A percentile compares a stretch with the other conserved stretches of the same genome.
Conservation (phyloP, 1,140 invertebrate genomes). For the Neodiprion pinetum region DNA sequence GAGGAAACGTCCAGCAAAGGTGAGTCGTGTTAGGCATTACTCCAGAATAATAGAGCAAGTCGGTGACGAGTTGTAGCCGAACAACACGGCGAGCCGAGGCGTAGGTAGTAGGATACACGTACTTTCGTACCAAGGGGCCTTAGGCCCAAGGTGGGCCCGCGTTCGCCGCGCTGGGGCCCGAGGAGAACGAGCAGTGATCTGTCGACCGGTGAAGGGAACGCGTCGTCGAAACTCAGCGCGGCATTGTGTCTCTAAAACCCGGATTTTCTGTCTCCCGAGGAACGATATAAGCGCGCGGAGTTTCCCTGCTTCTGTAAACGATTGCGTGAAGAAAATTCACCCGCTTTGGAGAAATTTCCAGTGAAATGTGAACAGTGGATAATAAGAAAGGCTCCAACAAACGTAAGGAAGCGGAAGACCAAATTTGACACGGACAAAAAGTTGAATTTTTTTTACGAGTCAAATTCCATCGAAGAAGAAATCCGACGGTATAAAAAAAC, state of each 20-base stretch:
- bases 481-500: too few species aligned
- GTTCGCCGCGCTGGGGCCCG: not conserved
- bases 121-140: conserved; percentile 27
- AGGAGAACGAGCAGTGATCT: conserved; percentile 43
- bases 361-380: too few species aligned
- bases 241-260: not conserved
- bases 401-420: too few species aligned
- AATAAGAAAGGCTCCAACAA: too few species aligned
- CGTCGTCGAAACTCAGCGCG: conserved; percentile 35
- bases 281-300: not conserved
- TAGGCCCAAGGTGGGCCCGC: conserved; percentile 24
- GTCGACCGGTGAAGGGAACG: conserved; percentile 56
- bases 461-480: too few species aligned
- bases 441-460: too few species aligned
- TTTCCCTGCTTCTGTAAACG: not conserved
- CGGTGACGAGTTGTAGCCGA: not conserved
- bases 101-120: not conserved
- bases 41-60: not conserved
- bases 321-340: too few species aligned
- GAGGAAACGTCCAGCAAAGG: too few species aligned
- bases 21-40: too few species aligned
- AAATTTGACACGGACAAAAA: too few species aligned
- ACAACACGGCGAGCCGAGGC: not conserved
- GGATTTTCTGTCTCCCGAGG: not conserved
- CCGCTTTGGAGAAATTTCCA: too few species aligned